These are phyloP conservation scores for Okapia johnstoni DNA, from an alignment of 2,113 vertebrate species.

Conservation along the genomic window DNA sequence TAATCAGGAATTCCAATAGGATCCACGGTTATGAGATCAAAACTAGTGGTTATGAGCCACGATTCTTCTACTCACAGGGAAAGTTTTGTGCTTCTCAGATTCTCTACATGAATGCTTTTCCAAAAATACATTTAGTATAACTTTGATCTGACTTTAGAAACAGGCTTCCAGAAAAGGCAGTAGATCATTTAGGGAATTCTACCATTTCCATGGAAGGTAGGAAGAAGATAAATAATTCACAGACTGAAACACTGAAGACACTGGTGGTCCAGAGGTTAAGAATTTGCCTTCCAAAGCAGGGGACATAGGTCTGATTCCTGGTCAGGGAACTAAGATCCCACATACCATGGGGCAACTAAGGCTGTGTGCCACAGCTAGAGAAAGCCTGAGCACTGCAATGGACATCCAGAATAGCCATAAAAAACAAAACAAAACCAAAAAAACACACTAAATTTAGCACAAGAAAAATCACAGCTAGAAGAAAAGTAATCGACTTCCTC, in stretches of 20 bases:
- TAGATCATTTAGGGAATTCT: neutral
- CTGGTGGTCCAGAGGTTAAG: neutral
- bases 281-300: neutral
- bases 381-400: neutral
- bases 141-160: neutral
- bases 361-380: neutral
- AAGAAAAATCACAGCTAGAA: neutral
- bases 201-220: neutral
- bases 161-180: neutral
- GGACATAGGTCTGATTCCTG: neutral
- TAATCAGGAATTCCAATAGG: neutral
- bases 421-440: too few relatives aligned
- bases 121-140: constrained; percentile 12
- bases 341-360: neutral
- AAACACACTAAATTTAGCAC: neutral
- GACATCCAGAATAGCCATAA: neutral
- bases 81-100: neutral
- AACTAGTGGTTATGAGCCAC: neutral
- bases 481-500: neutral
- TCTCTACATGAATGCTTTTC: neutral
- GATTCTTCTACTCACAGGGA: neutral
- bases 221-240: neutral
- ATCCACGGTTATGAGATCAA: neutral
- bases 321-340: neutral
- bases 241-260: neutral